Conservation (phyloP, 2,888 invertebrate genomes). For the Torymus auratus region DNA sequence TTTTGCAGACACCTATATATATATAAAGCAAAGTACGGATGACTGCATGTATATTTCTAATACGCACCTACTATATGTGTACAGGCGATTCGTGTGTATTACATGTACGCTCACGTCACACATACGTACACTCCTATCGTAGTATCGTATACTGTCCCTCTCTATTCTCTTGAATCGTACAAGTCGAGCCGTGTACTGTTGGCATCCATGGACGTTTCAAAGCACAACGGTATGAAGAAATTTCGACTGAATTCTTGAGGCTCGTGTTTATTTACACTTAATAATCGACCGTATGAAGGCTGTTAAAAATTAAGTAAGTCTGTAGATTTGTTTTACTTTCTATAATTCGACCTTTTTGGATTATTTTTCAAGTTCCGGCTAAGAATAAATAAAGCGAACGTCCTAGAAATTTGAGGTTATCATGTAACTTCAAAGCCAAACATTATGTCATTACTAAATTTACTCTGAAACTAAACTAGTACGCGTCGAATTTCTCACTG, state of each 20-base stretch:
- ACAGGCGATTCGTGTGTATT: too few relatives aligned
- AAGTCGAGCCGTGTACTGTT: constrained; percentile 17
- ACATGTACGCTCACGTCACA: constrained; percentile 25
- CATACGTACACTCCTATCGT: not conserved
- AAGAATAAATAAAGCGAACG: constrained; percentile 21
- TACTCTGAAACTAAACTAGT: constrained; percentile 31
- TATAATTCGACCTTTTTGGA: not conserved
- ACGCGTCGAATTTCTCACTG: not conserved
- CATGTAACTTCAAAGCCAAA: constrained; percentile 32
- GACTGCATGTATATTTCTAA: constrained; percentile 25
- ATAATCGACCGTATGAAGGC: constrained; percentile 8
- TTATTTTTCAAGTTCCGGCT: not conserved
- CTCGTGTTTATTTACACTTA: constrained; percentile 17
- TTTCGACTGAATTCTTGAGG: constrained; percentile 15
- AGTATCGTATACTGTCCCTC: too few relatives aligned
- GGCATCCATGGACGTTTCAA: constrained; percentile 45
- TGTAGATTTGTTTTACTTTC: not conserved
- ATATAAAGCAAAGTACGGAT: constrained; percentile 4
- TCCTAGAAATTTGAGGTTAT: constrained; percentile 61
- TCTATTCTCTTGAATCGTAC: not conserved
- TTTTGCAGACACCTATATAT: not conserved
- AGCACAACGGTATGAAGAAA: constrained; percentile 45
- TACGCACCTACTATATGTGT: not conserved
- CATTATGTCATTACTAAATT: constrained; percentile 57
- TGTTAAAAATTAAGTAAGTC: constrained; percentile 11